Evolutionary conservation across 2,888 invertebrate species (phyloP).

Genomic region (Cephus pulcher): DNA sequence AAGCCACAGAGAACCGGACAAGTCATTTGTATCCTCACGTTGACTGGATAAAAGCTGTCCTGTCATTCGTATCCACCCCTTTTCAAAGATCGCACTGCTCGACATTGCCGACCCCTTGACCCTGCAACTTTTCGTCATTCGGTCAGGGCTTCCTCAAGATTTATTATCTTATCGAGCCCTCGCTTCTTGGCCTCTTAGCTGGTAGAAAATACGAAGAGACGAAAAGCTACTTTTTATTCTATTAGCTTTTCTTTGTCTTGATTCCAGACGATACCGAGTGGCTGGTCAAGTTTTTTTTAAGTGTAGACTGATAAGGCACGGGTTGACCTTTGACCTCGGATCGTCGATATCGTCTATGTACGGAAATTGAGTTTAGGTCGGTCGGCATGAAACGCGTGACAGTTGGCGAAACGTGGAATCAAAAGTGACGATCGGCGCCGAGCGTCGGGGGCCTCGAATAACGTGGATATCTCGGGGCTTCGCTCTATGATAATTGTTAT

Average conservation of each 20-base stretch:
- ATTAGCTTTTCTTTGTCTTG: slow-evolving; percentile 24
- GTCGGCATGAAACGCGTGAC: background rate
- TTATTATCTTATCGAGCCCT: slow-evolving; percentile 38
- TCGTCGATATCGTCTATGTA: background rate
- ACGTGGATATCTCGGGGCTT: slow-evolving; percentile 6
- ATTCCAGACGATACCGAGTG: background rate
- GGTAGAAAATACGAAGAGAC: background rate
- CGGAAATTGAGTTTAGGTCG: background rate
- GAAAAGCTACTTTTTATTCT: background rate
- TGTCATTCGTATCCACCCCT: background rate
- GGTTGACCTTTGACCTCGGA: background rate
- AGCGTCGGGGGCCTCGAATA: slow-evolving; percentile 3
- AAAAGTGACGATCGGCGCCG: background rate
- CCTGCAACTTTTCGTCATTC: slow-evolving; percentile 46
- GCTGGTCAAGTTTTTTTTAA: background rate
- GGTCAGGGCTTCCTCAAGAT: slow-evolving; percentile 40
- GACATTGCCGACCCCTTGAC: slow-evolving; percentile 28
- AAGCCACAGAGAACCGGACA: background rate
- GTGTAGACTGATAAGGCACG: background rate
- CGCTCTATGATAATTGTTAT: background rate
- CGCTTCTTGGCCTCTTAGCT: background rate
- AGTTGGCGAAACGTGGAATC: background rate
- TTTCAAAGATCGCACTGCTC: background rate
- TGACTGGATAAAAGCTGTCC: background rate
- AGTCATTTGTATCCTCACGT: slow-evolving; percentile 3